Base-by-base conservation (phyloP, 2,797 vertebrate genomes). In the Anguilla megastoma region DNA sequence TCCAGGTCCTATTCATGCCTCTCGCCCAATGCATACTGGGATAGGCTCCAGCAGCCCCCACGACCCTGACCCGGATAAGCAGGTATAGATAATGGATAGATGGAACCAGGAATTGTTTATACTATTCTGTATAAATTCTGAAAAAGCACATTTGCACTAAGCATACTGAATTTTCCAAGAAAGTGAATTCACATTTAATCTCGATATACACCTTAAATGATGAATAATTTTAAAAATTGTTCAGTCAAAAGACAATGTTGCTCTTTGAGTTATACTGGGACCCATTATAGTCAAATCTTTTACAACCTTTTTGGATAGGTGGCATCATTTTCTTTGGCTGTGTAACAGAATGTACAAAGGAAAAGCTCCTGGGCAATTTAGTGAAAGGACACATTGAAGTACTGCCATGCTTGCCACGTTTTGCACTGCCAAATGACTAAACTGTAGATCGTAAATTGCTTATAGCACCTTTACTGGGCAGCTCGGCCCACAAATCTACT, bases 341-440 rank as follows among this genome's bases (percentile, higher is more conserved):
- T 56, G 54, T 56, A 56, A 10, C 58, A 63, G 58, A 63, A 36
- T 33, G 2, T 36, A 71, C 27, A 71, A 71, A 33, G 69, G 69
- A 14, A 74, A 36, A 36, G 69, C 30, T 74, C 18, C 69, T 4
- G n/a, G 27, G 69, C 69, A 12, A 12, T 30, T 18, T 74, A 14
- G 69, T 74, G 9, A 36, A 9, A 36, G 30, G 30, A 36, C 7
- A 14, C 1, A 74, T 74, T 74, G 69, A 30, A 30, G 30, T 16
- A 36, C 27, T 12, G 69, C 12, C 69, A 30, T 74, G 12, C 30
- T 12, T n/a, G n/a, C 63, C n/a, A n/a, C 63, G n/a, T 66, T n/a
- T n/a, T n/a, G 63, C 63, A 66, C 63, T 66, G 63, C 63, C 63
- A 66, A 66, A n/a, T 66, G 63, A 66, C 63, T n/a, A 27, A n/a